Base-by-base conservation (phyloP, 1,140 invertebrate species). In the Zeugodacus cucurbitae region DNA sequence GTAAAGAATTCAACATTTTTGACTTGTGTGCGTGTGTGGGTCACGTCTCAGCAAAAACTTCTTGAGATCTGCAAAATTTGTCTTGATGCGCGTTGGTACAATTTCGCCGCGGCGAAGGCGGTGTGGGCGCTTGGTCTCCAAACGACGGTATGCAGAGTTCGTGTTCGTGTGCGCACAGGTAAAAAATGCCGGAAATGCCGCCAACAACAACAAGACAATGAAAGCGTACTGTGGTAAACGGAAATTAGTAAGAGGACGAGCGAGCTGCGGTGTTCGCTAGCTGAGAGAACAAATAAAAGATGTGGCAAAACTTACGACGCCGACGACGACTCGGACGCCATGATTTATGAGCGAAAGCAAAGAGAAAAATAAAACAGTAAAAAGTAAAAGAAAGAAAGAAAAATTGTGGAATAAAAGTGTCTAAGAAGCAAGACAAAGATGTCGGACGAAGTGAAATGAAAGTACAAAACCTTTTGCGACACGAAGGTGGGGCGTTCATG, bases 131-230 rank as follows among this genome's bases (percentile, higher is more conserved):
- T 54, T 1, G 48, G 2, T 17, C 48, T 17, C 48, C 48, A 4
- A 17, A 20, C 48, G 48, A 54, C 14, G 14, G 48, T 17, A 54
- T 54, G 48, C 48, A 17, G 48, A 17, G 48, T 70, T 32, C n/a
- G 20, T 62, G 20, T 37, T n/a, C n/a, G 10, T 22, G 17, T 74
- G 70, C 37, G 70, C 41, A 82, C 74, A 88, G 89, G 89, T 92
- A 92, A 91, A 92, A 91, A 90, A 90, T 92, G 91, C 91, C 91
- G 91, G 91, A 92, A 91, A 90, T 89, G 89, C 90, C 90, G 90
- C 92, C 90, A 90, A 90, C 90, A 90, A 88, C 92, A 92, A 92
- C 90, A 92, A 92, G 92, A 90, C 87, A 82, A 82, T 20, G 41
- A 22, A 48, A 48, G 26, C n/a, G 7, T n/a, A 41, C 41, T 48